Base-by-base conservation (phyloP, 2,888 invertebrate genomes). In the Epirrhoe tristata region DNA sequence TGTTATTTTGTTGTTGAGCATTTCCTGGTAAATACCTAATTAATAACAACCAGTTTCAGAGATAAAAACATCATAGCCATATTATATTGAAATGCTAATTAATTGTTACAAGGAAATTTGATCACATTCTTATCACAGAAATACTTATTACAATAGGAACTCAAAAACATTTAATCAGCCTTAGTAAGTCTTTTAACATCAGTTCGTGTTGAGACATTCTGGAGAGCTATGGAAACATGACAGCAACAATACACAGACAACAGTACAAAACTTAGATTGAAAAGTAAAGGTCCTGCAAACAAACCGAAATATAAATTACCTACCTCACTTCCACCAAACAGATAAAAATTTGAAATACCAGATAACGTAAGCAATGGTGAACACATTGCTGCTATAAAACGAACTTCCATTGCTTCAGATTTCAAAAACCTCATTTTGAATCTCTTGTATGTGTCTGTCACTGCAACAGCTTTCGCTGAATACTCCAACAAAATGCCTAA, bases 301-400 rank as follows among this genome's bases (percentile, higher is more conserved):
- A 95, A 94, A 46, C 92, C 87, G 78, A 96, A 91, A 81, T 96
- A 97, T 73, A 96, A 92, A 80, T 96, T 93, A 6, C 98, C 98
- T 66, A 98, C 94, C 63, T 96, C 95, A 69, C 90, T 92, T 0
- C 96, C 97, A 68, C 96, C 96, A 87, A 98, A 97, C 83, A 98
- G 97, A 88, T 97, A 98, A 81, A 98, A 97, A 89, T 97, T 98
- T 0, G 98, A 97, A 79, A 98, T 94, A 0, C 96, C 96, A 10
- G 98, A 97, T 72, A 97, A 88, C 32, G 96, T 95, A 73, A 98
- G 94, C 56, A 98, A 89, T 31, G 97, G 97, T 32, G 96, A 94
- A 67, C 96, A 95, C 67, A 96, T 77, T 7, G 96, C 74, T 61
- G 96, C 97, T 80, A 95, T 93, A 66, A 97, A 90, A 72, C 97